Evolutionary conservation across 2,797 vertebrate species (phyloP).

Genomic region (Crocidura indochinensis): DNA sequence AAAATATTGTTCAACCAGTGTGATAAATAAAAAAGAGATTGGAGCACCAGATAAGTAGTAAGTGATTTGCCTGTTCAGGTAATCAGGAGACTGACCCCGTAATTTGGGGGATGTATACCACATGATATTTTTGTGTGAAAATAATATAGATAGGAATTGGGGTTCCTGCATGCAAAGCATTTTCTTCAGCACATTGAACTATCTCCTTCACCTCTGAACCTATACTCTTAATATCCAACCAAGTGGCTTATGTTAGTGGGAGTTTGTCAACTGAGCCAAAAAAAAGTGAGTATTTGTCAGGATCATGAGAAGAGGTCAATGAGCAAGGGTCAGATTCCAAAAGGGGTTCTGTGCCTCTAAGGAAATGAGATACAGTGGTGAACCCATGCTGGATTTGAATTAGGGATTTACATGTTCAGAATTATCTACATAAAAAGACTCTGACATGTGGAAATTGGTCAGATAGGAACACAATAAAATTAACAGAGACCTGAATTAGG

Average conservation of each 20-base stretch:
- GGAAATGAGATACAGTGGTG: slow-evolving; percentile 35
- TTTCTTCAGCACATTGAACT: no score
- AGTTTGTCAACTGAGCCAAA: background rate
- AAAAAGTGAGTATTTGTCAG: background rate
- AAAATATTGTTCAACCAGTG: slow-evolving; percentile 42
- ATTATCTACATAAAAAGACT: slow-evolving; percentile 36
- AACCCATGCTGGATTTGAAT: slow-evolving; percentile 11
- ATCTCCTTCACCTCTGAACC: no score
- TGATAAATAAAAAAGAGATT: slow-evolving; percentile 38
- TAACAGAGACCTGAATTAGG: slow-evolving; percentile 69
- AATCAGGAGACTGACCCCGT: background rate
- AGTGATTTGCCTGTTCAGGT: slow-evolving; percentile 15
- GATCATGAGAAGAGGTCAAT: background rate
- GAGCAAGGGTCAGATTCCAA: background rate
- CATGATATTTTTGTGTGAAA: no score
- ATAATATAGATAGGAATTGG: no score
- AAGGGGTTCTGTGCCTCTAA: background rate
- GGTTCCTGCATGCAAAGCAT: no score
- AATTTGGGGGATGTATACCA: background rate
- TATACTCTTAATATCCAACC: background rate
- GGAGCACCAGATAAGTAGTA: background rate
- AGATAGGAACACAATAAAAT: slow-evolving; percentile 75
- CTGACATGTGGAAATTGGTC: slow-evolving; percentile 56
- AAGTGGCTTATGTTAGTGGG: background rate
- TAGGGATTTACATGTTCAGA: background rate